phyloP scores from a whole-genome alignment of 1,140 invertebrate genomes.

The Drosophila gunungcola region DNA sequence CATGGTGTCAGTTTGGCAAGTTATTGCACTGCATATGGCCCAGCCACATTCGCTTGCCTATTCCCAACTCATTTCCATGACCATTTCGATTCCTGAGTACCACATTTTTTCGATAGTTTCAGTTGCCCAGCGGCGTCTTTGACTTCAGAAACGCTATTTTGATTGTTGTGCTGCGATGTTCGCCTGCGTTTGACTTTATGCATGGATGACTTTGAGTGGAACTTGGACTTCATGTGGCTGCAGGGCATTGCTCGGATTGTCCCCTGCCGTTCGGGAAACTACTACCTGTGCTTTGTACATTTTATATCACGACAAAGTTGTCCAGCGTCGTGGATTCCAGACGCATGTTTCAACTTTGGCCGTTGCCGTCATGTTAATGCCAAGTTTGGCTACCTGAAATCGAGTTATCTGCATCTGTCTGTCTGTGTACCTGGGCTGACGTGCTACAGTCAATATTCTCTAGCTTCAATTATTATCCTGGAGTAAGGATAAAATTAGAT shows the following conservation, averaged over 20 bases:
- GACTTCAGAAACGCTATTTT: conserved; percentile 71
- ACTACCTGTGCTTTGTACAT: conserved; percentile 68
- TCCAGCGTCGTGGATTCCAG: conserved; percentile 43
- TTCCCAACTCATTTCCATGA: conserved; percentile 40
- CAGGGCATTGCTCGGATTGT: conserved; percentile 21
- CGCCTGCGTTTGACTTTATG: conserved; percentile 69
- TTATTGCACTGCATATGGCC: conserved; percentile 64
- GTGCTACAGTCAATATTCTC: conserved; percentile 25
- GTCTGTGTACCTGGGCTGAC: conserved; percentile 22
- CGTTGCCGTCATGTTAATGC: conserved; percentile 52
- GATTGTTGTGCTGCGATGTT: conserved; percentile 72
- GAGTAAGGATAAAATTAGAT: too few species aligned
- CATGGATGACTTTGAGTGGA: conserved; percentile 73
- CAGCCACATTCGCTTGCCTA: conserved; percentile 17
- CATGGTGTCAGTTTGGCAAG: conserved; percentile 69
- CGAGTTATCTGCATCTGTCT: conserved; percentile 53
- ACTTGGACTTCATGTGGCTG: conserved; percentile 53
- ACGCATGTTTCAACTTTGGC: conserved; percentile 51
- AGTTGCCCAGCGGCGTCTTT: conserved; percentile 66
- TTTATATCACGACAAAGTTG: conserved; percentile 74
- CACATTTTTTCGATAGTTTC: conserved; percentile 17
- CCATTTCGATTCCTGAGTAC: conserved; percentile 22
- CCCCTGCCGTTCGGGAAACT: conserved; percentile 12
- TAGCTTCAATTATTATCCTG: neutral
- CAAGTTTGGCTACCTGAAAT: conserved; percentile 57